Percentiles rank a stretch among this genome's conserved stretches.
Conservation (phyloP, 2,113 vertebrate genomes). For the Mystacornis crossleyi region DNA sequence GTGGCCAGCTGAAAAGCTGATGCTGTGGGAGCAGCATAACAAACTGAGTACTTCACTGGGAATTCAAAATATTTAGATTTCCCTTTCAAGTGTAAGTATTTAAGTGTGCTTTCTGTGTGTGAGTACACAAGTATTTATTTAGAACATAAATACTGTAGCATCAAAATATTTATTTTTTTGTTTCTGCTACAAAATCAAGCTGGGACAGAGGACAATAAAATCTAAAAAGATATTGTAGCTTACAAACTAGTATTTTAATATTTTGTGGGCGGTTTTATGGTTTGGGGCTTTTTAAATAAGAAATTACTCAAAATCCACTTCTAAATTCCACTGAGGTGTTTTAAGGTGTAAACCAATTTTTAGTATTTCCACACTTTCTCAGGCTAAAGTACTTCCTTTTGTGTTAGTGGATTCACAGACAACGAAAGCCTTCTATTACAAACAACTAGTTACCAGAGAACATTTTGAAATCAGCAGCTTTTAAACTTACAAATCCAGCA, state of each 20-base stretch:
- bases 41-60: not conserved
- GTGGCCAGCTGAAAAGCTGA: not conserved
- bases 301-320: not conserved
- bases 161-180: not conserved
- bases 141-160: not conserved
- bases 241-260: not conserved
- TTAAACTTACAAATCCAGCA: not conserved
- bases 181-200: not conserved
- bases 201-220: not conserved
- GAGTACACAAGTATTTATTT: not conserved
- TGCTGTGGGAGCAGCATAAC: not conserved
- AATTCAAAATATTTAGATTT: not conserved
- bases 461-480: not conserved
- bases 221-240: not conserved
- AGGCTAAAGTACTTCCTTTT: not conserved
- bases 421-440: not conserved
- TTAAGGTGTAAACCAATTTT: not conserved
- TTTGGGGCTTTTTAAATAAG: not conserved
- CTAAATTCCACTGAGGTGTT: not conserved
- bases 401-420: not conserved
- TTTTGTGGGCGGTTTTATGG: rapidly evolving
- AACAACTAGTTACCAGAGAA: not conserved
- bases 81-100: not conserved
- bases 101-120: not conserved
- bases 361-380: not conserved